phyloP scores from a whole-genome alignment of 2,888 invertebrate genomes.

The Belgica antarctica region DNA sequence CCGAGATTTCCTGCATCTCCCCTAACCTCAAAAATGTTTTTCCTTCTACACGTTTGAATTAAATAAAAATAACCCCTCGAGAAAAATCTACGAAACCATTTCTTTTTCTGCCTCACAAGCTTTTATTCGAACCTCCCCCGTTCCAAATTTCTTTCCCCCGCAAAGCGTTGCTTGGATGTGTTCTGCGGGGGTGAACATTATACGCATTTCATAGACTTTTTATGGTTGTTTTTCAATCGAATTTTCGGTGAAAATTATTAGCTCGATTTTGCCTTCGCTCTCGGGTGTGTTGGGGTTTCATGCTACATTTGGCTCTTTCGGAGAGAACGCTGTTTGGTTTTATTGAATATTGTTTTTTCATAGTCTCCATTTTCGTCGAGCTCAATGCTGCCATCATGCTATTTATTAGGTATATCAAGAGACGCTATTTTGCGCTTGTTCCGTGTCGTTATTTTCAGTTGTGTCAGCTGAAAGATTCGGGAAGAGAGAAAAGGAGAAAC shows the following conservation, averaged over 20 bases:
- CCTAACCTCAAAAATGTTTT: constrained; percentile 1
- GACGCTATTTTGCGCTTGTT: constrained; percentile 34
- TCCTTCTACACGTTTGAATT: constrained; percentile 38
- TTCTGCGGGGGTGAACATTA: constrained; percentile 35
- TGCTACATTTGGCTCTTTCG: constrained; percentile 39
- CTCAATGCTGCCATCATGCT: constrained; percentile 26
- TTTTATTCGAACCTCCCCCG: constrained; percentile 1
- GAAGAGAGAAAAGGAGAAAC: neutral
- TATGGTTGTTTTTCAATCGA: constrained; percentile 42
- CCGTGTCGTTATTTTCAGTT: neutral
- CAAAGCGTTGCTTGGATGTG: constrained; percentile 9
- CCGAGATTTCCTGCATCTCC: constrained; percentile 25
- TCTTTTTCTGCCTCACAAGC: constrained; percentile 42
- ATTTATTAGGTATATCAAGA: constrained; percentile 13
- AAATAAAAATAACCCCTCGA: constrained; percentile 43
- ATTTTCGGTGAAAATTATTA: constrained; percentile 43
- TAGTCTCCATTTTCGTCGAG: constrained; percentile 40
- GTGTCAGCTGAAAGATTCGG: neutral
- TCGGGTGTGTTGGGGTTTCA: constrained; percentile 38
- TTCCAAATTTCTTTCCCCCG: neutral
- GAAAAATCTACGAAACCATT: constrained; percentile 42
- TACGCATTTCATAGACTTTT: constrained; percentile 44
- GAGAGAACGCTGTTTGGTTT: constrained; percentile 15
- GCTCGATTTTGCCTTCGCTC: constrained; percentile 40
- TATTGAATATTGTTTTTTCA: constrained; percentile 43